A percentile compares a stretch with the other conserved stretches of the same genome.
phyloP scores from a whole-genome alignment of 1,140 invertebrate genomes.

The Agrypnia vestita region DNA sequence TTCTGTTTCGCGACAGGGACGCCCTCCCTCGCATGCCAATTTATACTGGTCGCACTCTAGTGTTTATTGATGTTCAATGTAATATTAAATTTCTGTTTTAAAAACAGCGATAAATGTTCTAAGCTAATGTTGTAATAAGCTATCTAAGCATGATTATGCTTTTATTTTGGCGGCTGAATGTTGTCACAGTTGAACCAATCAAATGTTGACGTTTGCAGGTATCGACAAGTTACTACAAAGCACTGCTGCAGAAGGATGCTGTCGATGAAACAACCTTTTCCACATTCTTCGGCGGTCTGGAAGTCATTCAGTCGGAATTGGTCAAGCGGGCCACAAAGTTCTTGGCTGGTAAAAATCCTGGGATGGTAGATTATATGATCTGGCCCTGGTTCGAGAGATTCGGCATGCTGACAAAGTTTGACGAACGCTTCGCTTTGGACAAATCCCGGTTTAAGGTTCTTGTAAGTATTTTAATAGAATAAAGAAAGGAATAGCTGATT shows the following conservation, averaged over 20 bases:
- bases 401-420: constrained; percentile 71
- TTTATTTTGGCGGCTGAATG: too few relatives aligned
- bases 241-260: constrained; percentile 48
- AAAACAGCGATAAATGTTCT: too few relatives aligned
- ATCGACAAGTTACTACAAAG: constrained; percentile 67
- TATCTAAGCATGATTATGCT: too few relatives aligned
- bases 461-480: constrained; percentile 62
- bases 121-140: too few relatives aligned
- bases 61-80: neutral
- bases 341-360: constrained; percentile 80
- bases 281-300: constrained; percentile 67
- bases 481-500: too few relatives aligned
- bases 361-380: constrained; percentile 90
- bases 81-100: neutral
- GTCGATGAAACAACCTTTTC: constrained; percentile 8
- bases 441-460: constrained; percentile 63
- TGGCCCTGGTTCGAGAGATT: constrained; percentile 91
- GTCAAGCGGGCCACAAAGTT: constrained; percentile 76
- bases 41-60: too few relatives aligned
- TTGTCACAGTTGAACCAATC: neutral
- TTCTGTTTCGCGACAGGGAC: too few relatives aligned
- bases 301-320: constrained; percentile 78
- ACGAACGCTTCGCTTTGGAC: constrained; percentile 68
- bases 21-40: too few relatives aligned
- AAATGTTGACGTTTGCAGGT: neutral